Percentiles rank a stretch among this genome's conserved stretches.
These are phyloP conservation scores for Lasioglossum villosulum DNA, from an alignment of 2,888 invertebrate genomes.

Conservation along the genomic window DNA sequence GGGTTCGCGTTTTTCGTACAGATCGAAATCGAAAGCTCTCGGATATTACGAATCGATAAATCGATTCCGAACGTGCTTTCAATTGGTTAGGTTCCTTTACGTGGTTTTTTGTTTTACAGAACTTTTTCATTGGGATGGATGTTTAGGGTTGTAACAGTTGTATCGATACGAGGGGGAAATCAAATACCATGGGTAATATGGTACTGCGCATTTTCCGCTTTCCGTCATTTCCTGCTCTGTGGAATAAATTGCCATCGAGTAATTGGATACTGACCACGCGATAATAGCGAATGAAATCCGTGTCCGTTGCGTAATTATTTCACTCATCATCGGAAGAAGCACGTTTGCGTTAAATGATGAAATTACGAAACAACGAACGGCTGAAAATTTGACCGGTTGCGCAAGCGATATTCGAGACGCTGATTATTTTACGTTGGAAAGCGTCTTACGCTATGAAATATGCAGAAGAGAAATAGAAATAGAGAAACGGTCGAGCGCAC, in stretches of 20 bases:
- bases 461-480: constrained; percentile 10
- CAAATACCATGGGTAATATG: constrained; percentile 3
- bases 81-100: neutral
- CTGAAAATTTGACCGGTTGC: neutral
- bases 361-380: neutral
- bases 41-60: constrained; percentile 5
- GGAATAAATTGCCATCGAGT: constrained; percentile 32
- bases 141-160: neutral
- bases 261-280: constrained; percentile 39
- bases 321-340: neutral
- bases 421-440: constrained; percentile 15
- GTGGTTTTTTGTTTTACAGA: neutral
- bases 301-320: constrained; percentile 31
- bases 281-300: constrained; percentile 29
- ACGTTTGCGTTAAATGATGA: neutral
- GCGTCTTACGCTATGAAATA: neutral
- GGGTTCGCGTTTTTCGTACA: neutral
- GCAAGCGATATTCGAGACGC: neutral
- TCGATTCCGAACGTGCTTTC: constrained; percentile 5
- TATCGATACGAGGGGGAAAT: neutral
- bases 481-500: constrained; percentile 18
- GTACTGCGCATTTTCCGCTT: constrained; percentile 35
- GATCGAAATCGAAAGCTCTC: neutral
- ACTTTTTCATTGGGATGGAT: neutral
- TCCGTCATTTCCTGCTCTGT: constrained; percentile 47